These are phyloP conservation scores for Sebastolobus alascanus DNA, from an alignment of 2,797 vertebrate genomes.

Conservation along the genomic window DNA sequence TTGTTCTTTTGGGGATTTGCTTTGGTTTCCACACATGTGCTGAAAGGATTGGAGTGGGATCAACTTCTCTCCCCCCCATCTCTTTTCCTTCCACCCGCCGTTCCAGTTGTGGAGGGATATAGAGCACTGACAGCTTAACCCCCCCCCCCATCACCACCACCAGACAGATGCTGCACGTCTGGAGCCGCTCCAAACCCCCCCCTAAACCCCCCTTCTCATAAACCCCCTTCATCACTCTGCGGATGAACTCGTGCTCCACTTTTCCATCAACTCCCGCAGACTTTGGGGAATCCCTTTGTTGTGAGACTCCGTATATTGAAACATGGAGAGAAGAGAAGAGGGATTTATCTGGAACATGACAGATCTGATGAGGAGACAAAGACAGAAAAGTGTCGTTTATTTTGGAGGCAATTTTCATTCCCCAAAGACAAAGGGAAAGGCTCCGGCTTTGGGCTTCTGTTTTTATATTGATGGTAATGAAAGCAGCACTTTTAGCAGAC, in stretches of 20 bases:
- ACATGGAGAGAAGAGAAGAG: not conserved
- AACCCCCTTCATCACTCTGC: constrained; percentile 39
- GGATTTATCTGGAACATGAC: constrained; percentile 27
- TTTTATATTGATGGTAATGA: constrained; percentile 18
- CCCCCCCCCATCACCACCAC: not conserved
- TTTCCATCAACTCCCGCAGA: constrained; percentile 49
- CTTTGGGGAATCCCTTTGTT: constrained; percentile 68
- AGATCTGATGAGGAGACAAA: constrained; percentile 39
- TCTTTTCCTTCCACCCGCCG: constrained; percentile 7
- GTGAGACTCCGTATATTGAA: not conserved
- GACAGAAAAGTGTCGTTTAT: constrained; percentile 30
- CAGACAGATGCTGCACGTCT: constrained; percentile 29
- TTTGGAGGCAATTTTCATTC: constrained; percentile 38
- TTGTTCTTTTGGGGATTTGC: constrained; percentile 74
- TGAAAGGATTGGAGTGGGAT: constrained; percentile 58
- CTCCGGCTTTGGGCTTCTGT: not conserved
- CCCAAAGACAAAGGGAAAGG: constrained; percentile 6
- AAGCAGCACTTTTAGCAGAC: constrained; percentile 16
- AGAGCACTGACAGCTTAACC: constrained; percentile 81
- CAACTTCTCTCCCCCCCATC: constrained; percentile 29
- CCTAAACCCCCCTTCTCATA: constrained; percentile 44
- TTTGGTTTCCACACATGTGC: constrained; percentile 38
- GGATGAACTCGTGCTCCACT: constrained; percentile 72
- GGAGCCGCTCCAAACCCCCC: constrained; percentile 35
- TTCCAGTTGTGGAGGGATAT: constrained; percentile 70